phyloP scores from a whole-genome alignment of 2,888 invertebrate species.

The Chouioia cunea region DNA sequence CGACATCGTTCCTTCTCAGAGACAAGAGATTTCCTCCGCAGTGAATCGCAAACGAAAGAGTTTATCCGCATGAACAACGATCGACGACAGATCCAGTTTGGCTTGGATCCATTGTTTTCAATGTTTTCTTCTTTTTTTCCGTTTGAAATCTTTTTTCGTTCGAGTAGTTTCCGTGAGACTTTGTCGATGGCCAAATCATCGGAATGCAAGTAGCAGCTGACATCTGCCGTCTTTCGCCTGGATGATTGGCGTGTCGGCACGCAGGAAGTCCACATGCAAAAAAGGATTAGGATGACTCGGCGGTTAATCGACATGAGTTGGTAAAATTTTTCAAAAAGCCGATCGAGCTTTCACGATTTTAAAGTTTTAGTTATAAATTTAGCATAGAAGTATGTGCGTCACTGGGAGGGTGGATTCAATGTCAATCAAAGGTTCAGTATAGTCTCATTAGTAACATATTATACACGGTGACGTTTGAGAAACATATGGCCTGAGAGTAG shows the following conservation, averaged over 20 bases:
- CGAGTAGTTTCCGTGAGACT: not conserved
- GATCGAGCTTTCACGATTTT: too few relatives aligned
- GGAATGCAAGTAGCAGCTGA: slow-evolving; percentile 40
- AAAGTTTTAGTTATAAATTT: too few relatives aligned
- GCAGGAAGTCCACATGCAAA: slow-evolving; percentile 21
- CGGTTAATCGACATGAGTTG: not conserved
- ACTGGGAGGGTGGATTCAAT: too few relatives aligned
- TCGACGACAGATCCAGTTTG: slow-evolving; percentile 11
- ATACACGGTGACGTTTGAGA: slow-evolving; percentile 1
- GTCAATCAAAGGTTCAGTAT: not conserved
- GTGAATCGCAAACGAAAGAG: slow-evolving; percentile 10
- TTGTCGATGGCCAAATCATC: slow-evolving; percentile 51
- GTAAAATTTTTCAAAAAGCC: too few relatives aligned
- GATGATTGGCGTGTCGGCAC: slow-evolving; percentile 55
- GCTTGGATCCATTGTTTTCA: not conserved
- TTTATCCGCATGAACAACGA: slow-evolving; percentile 21
- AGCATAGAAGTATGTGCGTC: too few relatives aligned
- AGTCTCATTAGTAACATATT: slow-evolving; percentile 21
- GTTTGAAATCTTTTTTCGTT: not conserved
- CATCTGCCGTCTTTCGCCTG: slow-evolving; percentile 50
- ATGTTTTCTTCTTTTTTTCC: not conserved
- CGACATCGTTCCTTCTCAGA: too few relatives aligned
- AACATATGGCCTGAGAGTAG: not conserved
- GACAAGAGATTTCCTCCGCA: slow-evolving; percentile 20
- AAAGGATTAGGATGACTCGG: slow-evolving; percentile 17